Conservation (phyloP, 2,113 vertebrate genomes). For the Colistium nudipinnis region DNA sequence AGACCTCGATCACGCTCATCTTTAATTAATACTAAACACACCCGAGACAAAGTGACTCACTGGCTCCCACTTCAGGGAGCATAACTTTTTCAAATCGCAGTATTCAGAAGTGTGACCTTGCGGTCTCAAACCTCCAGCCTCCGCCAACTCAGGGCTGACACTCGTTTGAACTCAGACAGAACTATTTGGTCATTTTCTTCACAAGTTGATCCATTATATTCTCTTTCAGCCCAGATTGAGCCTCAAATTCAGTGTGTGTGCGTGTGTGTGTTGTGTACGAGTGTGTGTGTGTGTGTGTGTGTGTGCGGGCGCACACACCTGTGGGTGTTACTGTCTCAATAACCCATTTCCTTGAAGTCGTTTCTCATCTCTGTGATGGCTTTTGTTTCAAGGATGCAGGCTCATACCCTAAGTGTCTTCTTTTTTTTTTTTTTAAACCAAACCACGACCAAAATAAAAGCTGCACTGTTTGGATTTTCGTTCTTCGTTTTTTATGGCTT, state of each 20-base stretch:
- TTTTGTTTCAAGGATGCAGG: conserved; percentile 56
- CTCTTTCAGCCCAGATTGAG: conserved; percentile 30
- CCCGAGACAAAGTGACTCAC: conserved; percentile 14
- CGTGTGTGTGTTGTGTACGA: conserved; percentile 9
- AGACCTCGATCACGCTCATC: conserved; percentile 3
- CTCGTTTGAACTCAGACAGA: conserved; percentile 33
- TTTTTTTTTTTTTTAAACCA: conserved; percentile 39
- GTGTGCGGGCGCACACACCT: conserved; percentile 3
- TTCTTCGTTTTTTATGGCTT: conserved; percentile 42
- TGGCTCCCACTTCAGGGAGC: conserved; percentile 1
- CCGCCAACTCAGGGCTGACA: conserved; percentile 7
- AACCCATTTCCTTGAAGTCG: conserved; percentile 52
- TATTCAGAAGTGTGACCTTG: conserved; percentile 10
- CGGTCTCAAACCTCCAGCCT: neutral
- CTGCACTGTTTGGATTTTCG: conserved; percentile 15
- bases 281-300: neutral
- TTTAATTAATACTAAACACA: conserved; percentile 27
- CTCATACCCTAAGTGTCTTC: conserved; percentile 47
- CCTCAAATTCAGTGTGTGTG: conserved; percentile 15
- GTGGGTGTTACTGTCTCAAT: conserved; percentile 40
- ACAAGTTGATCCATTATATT: conserved; percentile 26
- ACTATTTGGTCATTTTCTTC: conserved; percentile 33
- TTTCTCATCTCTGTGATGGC: conserved; percentile 56
- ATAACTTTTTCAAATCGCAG: conserved; percentile 14
- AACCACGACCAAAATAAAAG: conserved; percentile 41